Evolutionary conservation across 1,140 invertebrate species (phyloP).

Genomic region (Babylonia areolata): DNA sequence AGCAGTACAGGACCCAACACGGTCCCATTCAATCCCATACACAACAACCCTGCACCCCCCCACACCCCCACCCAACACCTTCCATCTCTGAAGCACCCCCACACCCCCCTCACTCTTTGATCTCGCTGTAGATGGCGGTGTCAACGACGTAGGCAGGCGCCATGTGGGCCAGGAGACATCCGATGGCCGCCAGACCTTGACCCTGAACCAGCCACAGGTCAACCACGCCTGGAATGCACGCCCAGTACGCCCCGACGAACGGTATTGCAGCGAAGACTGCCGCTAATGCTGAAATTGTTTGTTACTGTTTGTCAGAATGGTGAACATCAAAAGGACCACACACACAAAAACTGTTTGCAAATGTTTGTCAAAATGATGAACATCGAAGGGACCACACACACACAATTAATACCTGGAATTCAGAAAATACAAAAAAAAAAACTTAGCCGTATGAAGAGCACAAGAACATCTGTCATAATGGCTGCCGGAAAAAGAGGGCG

Average conservation of each 20-base stretch:
- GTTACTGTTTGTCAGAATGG: no score
- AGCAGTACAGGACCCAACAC: constrained; percentile 93
- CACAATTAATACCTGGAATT: no score
- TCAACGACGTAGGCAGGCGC: constrained; percentile 93
- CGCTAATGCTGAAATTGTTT: constrained; percentile 88
- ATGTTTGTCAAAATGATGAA: no score
- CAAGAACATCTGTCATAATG: no score
- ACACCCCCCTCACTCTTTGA: constrained; percentile 88
- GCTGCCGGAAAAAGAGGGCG: no score
- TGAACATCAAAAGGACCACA: no score
- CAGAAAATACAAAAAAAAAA: no score
- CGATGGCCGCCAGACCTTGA: constrained; percentile 82
- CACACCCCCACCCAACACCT: background rate
- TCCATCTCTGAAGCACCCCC: background rate
- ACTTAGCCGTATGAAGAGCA: no score
- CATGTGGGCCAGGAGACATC: constrained; percentile 90
- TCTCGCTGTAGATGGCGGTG: constrained; percentile 96
- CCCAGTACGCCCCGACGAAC: constrained; percentile 95
- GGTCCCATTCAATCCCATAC: background rate
- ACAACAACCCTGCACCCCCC: background rate
- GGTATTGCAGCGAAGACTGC: constrained; percentile 95
- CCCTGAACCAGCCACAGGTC: constrained; percentile 95
- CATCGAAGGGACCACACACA: no score
- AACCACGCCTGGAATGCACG: constrained; percentile 92
- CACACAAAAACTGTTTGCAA: no score